Evolutionary conservation across 1,140 invertebrate genomes (phyloP).

Genomic region (Dysdera silvatica): DNA sequence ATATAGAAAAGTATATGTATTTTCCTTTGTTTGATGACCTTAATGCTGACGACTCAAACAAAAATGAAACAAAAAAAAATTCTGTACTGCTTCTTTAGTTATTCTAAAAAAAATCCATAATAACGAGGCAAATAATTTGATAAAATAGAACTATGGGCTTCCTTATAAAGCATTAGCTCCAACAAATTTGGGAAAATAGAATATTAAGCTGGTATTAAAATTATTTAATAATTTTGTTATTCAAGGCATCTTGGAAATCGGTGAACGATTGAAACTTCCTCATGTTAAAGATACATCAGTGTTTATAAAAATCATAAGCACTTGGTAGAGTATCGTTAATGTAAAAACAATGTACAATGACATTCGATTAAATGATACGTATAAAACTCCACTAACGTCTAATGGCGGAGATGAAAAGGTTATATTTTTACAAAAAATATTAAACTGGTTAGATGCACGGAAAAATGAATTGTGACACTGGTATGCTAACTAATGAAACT

Average conservation of each 20-base stretch:
- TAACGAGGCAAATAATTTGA: too few relatives aligned
- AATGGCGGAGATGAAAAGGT: not conserved
- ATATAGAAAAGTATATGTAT: not conserved
- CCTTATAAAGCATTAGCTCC: not conserved
- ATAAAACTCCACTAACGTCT: not conserved
- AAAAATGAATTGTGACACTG: too few relatives aligned
- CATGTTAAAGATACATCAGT: not conserved
- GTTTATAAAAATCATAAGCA: not conserved
- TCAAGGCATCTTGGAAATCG: not conserved
- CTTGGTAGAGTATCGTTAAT: not conserved
- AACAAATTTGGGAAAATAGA: not conserved
- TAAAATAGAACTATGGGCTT: conserved; percentile 1
- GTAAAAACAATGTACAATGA: not conserved
- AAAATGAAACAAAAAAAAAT: too few relatives aligned
- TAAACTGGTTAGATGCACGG: too few relatives aligned
- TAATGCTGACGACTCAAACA: not conserved
- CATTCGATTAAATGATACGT: not conserved
- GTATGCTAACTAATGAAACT: too few relatives aligned
- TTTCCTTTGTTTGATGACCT: not conserved
- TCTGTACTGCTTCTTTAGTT: not conserved
- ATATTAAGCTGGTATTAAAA: not conserved
- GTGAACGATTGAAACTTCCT: not conserved
- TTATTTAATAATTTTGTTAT: not conserved
- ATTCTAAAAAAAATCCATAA: too few relatives aligned
- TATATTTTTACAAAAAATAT: not conserved